These are phyloP conservation scores for Phallusia fumigata DNA, from an alignment of 23 tunicate genomes.

Conservation along the genomic window DNA sequence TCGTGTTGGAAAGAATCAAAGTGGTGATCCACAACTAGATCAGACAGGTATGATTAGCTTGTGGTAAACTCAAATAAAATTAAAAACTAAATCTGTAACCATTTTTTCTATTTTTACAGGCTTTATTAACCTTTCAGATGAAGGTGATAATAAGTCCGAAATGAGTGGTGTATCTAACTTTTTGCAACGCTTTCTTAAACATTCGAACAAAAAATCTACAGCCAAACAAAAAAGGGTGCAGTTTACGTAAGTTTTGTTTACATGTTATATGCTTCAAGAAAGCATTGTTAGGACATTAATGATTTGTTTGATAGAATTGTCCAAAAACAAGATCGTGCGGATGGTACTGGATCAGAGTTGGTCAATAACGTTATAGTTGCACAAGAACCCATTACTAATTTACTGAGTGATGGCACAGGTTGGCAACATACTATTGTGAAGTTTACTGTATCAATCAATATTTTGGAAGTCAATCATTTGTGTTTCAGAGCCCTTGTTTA, in stretches of 20 bases:
- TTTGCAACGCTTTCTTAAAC: conserved; percentile 74
- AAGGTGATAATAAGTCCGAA: neutral
- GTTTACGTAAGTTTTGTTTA: conserved; percentile 34
- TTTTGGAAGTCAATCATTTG: neutral
- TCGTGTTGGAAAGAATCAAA: neutral
- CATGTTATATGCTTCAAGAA: neutral
- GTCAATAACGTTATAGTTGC: conserved; percentile 55
- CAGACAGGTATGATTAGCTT: neutral
- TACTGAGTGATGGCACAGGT: conserved; percentile 10
- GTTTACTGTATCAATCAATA: neutral
- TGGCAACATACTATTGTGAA: neutral
- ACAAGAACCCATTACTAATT: neutral
- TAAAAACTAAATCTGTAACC: no score
- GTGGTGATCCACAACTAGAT: neutral
- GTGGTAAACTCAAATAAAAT: neutral
- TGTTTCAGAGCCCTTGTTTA: neutral
- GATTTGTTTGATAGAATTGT: conserved; percentile 35
- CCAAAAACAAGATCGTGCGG: conserved; percentile 52
- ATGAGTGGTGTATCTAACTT: conserved; percentile 33
- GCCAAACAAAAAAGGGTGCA: conserved; percentile 42
- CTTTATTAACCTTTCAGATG: conserved; percentile 42
- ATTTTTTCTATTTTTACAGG: conserved; percentile 2
- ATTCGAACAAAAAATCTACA: conserved; percentile 26
- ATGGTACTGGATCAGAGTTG: conserved; percentile 63
- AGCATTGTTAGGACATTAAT: neutral